phyloP scores from a whole-genome alignment of 1,140 invertebrate genomes.

The Thaumatotibia leucotreta region DNA sequence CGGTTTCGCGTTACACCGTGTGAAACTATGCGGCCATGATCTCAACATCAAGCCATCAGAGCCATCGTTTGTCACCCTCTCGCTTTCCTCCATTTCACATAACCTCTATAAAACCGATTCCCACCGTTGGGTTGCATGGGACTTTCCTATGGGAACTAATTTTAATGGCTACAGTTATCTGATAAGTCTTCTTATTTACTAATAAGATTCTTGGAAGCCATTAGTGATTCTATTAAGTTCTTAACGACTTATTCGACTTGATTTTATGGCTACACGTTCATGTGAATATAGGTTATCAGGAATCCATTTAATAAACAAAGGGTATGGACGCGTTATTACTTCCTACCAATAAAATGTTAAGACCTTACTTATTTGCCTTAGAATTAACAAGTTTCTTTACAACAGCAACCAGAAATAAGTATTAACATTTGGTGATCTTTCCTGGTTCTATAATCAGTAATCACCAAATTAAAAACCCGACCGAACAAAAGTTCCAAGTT shows the following conservation, averaged over 20 bases:
- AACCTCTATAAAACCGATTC: neutral
- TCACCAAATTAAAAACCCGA: too few relatives aligned
- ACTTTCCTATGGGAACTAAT: constrained; percentile 5
- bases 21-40: constrained; percentile 58
- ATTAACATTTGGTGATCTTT: too few relatives aligned
- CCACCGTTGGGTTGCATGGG: neutral
- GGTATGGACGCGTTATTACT: constrained; percentile 40
- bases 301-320: constrained; percentile 62
- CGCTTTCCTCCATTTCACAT: constrained; percentile 26
- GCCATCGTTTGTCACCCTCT: constrained; percentile 31
- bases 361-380: neutral
- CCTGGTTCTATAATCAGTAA: too few relatives aligned
- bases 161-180: neutral
- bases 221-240: neutral
- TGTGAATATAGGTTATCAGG: constrained; percentile 72
- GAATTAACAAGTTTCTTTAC: too few relatives aligned
- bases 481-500: too few relatives aligned
- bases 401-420: too few relatives aligned
- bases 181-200: neutral
- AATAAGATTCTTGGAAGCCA: neutral
- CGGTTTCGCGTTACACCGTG: constrained; percentile 47
- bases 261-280: constrained; percentile 64
- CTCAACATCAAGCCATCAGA: constrained; percentile 37
- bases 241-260: constrained; percentile 26
- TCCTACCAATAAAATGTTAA: constrained; percentile 20